These are phyloP conservation scores for Carollia perspicillata DNA, from an alignment of 2,113 vertebrate genomes.

Conservation along the genomic window DNA sequence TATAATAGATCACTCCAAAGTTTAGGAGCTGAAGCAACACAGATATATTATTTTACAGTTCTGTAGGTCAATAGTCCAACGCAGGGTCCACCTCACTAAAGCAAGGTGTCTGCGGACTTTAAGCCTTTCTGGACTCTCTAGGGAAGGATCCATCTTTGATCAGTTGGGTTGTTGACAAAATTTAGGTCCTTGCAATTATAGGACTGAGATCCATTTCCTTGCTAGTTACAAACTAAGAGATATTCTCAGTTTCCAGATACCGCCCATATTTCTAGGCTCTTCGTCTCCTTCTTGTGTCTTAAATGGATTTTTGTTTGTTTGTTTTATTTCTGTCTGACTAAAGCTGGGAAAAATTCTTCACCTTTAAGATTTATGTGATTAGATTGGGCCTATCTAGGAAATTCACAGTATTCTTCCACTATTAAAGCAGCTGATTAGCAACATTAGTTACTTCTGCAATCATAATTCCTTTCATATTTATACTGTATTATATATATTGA, in stretches of 20 bases:
- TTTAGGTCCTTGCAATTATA: not conserved
- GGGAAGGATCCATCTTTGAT: no score
- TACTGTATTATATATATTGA: not conserved
- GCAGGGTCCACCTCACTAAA: not conserved
- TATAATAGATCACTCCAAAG: not conserved
- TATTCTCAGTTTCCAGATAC: not conserved
- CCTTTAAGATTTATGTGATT: not conserved
- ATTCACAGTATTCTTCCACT: not conserved
- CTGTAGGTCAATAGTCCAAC: not conserved
- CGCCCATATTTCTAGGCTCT: not conserved
- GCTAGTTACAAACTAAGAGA: not conserved
- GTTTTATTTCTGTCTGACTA: not conserved
- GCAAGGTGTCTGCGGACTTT: not conserved
- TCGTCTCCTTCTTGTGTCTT: not conserved
- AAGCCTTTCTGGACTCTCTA: not conserved
- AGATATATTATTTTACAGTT: not conserved
- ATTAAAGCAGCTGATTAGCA: not conserved
- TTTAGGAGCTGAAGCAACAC: not conserved
- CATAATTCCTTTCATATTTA: not conserved
- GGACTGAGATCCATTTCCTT: not conserved
- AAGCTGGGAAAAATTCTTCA: not conserved
- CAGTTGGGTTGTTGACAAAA: not conserved
- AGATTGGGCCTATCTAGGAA: not conserved
- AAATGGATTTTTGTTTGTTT: not conserved
- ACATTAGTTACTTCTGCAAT: not conserved